A percentile compares a stretch with the other conserved stretches of the same genome.
These are phyloP conservation scores for Zaprionus obscuricornis DNA, from an alignment of 2,888 invertebrate genomes.

Conservation along the genomic window DNA sequence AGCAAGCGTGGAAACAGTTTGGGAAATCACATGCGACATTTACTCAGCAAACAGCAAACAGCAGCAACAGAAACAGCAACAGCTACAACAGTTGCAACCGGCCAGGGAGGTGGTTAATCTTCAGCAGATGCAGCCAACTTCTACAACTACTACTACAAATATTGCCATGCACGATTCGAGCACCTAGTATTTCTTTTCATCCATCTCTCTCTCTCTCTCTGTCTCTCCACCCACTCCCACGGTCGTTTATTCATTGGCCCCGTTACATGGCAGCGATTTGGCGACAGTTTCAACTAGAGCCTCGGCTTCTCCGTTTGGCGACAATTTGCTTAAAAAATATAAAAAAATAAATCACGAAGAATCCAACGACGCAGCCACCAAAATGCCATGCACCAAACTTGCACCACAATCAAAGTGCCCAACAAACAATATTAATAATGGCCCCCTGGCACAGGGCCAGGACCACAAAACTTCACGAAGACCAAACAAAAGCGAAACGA, in stretches of 20 bases:
- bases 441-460: slow-evolving; percentile 5
- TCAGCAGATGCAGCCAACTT: slow-evolving; percentile 57
- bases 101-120: slow-evolving; percentile 66
- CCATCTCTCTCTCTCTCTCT: neutral
- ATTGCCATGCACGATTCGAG: slow-evolving; percentile 26
- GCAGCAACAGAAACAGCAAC: slow-evolving; percentile 4
- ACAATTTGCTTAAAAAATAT: slow-evolving; percentile 80
- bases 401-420: slow-evolving; percentile 64
- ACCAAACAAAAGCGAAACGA: too few species aligned
- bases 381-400: slow-evolving; percentile 28
- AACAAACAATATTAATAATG: slow-evolving; percentile 66
- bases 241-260: slow-evolving; percentile 64
- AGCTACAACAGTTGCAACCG: slow-evolving; percentile 3
- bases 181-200: slow-evolving; percentile 5
- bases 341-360: slow-evolving; percentile 66
- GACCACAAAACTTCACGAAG: too few species aligned
- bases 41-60: slow-evolving; percentile 58
- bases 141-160: slow-evolving; percentile 11
- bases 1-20: slow-evolving; percentile 83
- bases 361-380: slow-evolving; percentile 43
- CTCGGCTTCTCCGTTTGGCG: slow-evolving; percentile 65
- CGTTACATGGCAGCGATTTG: slow-evolving; percentile 74
- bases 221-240: slow-evolving; percentile 38
- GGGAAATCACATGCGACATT: slow-evolving; percentile 82
- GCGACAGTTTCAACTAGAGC: slow-evolving; percentile 72